Evolutionary conservation across 53 echinoderm and acorn worm species (phyloP).

Genomic region (Temnopleurus reevesii): DNA sequence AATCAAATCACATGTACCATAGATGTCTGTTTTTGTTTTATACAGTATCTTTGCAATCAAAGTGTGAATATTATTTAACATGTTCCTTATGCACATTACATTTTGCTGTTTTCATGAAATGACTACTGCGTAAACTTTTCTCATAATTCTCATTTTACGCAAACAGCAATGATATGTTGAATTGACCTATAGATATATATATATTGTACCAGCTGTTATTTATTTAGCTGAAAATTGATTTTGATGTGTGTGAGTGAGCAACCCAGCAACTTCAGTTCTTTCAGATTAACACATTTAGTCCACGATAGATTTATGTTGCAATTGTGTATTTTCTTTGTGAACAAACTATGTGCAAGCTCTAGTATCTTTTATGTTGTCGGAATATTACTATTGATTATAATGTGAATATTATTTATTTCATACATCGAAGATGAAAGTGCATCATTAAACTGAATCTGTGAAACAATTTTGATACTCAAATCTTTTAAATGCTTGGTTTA

Average conservation of each 20-base stretch:
- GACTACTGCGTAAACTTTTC: no score
- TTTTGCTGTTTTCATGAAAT: no score
- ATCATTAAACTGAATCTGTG: slow-evolving; percentile 18
- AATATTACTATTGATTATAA: no score
- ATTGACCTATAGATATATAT: background rate
- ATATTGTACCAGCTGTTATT: background rate
- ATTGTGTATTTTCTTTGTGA: background rate
- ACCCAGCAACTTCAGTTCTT: slow-evolving; percentile 46
- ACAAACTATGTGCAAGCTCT: slow-evolving; percentile 1
- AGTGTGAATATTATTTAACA: background rate
- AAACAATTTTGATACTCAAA: background rate
- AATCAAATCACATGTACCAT: no score
- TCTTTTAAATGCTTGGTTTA: background rate
- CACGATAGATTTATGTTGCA: slow-evolving; percentile 9
- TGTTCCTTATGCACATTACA: background rate
- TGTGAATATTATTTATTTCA: no score
- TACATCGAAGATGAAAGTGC: no score
- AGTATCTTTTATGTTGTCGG: no score
- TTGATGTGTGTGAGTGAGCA: slow-evolving; percentile 15
- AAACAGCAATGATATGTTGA: no score
- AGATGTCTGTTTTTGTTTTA: background rate
- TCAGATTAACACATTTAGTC: slow-evolving; percentile 26
- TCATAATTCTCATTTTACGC: no score
- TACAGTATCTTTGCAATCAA: background rate
- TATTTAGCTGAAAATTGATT: slow-evolving; percentile 35